A percentile compares a stretch with the other conserved stretches of the same genome.
phyloP scores from a whole-genome alignment of 2,797 vertebrate genomes.

The Clarias laeviceps region DNA sequence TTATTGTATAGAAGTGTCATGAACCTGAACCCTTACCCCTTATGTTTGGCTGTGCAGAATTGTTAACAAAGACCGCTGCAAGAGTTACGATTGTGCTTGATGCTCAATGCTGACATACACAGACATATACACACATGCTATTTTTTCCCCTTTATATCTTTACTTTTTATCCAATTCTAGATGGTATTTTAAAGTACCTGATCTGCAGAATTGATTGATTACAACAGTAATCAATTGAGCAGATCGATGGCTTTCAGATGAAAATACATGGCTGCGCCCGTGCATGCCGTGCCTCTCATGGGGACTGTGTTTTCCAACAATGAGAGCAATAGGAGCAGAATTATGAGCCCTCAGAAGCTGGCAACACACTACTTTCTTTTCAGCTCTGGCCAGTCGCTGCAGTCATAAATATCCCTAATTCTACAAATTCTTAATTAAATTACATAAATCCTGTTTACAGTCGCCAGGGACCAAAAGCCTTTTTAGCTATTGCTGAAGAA shows the following conservation, averaged over 20 bases:
- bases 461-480: constrained; percentile 54
- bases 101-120: constrained; percentile 17
- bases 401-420: constrained; percentile 78
- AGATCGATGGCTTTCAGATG: constrained; percentile 37
- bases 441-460: constrained; percentile 77
- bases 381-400: constrained; percentile 51
- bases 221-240: constrained; percentile 22
- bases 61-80: constrained; percentile 2
- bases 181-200: constrained; percentile 23
- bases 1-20: neutral
- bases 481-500: constrained; percentile 62
- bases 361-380: constrained; percentile 51
- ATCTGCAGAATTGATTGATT: constrained; percentile 41
- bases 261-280: constrained; percentile 42
- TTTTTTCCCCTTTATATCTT: neutral
- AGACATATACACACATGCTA: neutral
- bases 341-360: constrained; percentile 64
- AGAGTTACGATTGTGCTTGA: neutral
- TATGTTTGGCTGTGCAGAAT: neutral
- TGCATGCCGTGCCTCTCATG: constrained; percentile 43
- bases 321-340: constrained; percentile 65
- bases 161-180: neutral
- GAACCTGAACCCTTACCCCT: neutral
- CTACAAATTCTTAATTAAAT: constrained; percentile 80
- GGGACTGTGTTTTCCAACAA: constrained; percentile 62